These are phyloP conservation scores for Proctacanthus coquilletti DNA, from an alignment of 1,140 invertebrate species.

Conservation along the genomic window DNA sequence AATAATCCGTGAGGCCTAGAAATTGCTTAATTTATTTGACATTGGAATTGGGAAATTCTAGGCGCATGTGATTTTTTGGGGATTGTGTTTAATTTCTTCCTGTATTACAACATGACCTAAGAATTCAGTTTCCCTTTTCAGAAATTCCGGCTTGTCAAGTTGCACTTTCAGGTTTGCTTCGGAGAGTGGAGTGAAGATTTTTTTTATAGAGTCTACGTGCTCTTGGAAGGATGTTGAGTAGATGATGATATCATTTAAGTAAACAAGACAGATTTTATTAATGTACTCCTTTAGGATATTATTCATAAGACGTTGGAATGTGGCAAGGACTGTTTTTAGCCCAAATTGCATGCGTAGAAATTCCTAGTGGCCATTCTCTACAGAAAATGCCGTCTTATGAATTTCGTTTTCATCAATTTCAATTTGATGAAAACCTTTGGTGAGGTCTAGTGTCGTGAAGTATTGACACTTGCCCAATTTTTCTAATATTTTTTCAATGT, in stretches of 20 bases:
- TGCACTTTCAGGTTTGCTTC: slow-evolving; percentile 16
- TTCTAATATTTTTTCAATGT: slow-evolving; percentile 31
- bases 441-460: slow-evolving; percentile 32
- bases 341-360: slow-evolving; percentile 29
- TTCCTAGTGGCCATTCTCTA: slow-evolving; percentile 19
- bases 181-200: slow-evolving; percentile 16
- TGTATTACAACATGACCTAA: slow-evolving; percentile 1
- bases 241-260: slow-evolving; percentile 28
- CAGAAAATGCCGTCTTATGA: slow-evolving; percentile 32
- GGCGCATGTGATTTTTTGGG: slow-evolving; percentile 8
- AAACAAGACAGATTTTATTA: slow-evolving; percentile 18
- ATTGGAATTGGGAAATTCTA: background rate
- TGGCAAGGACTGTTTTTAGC: slow-evolving; percentile 22
- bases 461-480: slow-evolving; percentile 24
- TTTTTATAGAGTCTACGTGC: slow-evolving; percentile 16
- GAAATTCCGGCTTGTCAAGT: slow-evolving; percentile 13
- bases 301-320: slow-evolving; percentile 30
- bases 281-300: slow-evolving; percentile 16
- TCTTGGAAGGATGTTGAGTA: slow-evolving; percentile 16
- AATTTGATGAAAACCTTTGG: slow-evolving; percentile 34
- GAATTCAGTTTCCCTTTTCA: slow-evolving; percentile 8
- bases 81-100: slow-evolving; percentile 5
- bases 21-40: background rate
- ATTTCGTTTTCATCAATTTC: slow-evolving; percentile 18
- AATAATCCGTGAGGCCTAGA: background rate